Percentiles rank a stretch among this genome's conserved stretches.
Evolutionary conservation across 2,797 vertebrate species (phyloP).

Genomic region (Gambelia wislizenii): DNA sequence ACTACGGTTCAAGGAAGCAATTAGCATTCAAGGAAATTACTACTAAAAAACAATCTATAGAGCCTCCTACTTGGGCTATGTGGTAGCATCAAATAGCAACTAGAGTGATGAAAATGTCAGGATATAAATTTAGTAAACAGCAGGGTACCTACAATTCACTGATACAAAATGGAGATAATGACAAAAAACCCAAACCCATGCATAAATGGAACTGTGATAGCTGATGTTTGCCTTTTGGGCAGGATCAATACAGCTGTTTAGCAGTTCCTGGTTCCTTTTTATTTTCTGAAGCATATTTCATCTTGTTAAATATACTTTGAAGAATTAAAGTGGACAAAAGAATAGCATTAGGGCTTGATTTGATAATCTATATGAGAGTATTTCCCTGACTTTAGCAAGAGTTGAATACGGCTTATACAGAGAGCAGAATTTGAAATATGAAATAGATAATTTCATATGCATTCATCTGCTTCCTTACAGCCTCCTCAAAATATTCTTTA

Average conservation of each 20-base stretch:
- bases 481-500: not conserved
- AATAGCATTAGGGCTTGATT: slow-evolving; percentile 1
- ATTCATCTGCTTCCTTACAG: slow-evolving; percentile 13
- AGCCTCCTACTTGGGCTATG: not conserved
- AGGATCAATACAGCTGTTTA: slow-evolving; percentile 46
- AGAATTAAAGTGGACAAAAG: slow-evolving; percentile 29
- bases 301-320: slow-evolving; percentile 49
- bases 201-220: not conserved
- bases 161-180: not conserved
- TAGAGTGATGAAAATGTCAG: not conserved
- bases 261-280: slow-evolving; percentile 43
- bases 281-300: slow-evolving; percentile 48
- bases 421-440: not conserved
- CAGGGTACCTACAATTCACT: not conserved
- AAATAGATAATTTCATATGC: not conserved
- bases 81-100: not conserved
- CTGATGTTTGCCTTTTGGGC: slow-evolving; percentile 28
- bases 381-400: slow-evolving; percentile 25
- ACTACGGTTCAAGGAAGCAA: not conserved
- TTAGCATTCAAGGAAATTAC: not conserved
- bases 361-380: not conserved
- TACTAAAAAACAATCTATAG: not conserved
- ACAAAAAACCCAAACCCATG: not conserved
- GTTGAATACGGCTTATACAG: slow-evolving; percentile 18
- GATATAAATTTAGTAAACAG: not conserved